Evolutionary conservation across 2,888 invertebrate species (phyloP).

Genomic region (Idaea dimidiata): DNA sequence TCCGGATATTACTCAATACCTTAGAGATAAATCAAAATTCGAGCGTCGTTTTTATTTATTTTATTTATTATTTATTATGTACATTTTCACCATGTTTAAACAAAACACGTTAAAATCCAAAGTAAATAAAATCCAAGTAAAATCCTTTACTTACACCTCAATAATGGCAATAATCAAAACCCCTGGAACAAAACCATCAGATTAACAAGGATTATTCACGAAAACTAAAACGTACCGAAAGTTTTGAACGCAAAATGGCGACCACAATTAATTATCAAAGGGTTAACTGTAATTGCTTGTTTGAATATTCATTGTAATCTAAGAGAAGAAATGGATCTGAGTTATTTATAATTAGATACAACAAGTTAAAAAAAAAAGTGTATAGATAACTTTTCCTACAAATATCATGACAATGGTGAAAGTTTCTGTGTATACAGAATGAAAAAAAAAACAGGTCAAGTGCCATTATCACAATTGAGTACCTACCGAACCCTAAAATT

Average conservation of each 20-base stretch:
- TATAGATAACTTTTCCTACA: no score
- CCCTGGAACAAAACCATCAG: not conserved
- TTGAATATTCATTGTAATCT: not conserved
- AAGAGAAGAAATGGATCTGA: not conserved
- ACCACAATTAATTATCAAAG: slow-evolving; percentile 1
- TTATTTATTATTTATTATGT: no score
- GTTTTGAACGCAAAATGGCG: not conserved
- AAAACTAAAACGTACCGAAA: not conserved
- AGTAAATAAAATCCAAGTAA: not conserved
- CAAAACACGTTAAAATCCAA: not conserved
- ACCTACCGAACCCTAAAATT: no score
- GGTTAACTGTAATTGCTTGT: not conserved
- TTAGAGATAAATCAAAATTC: no score
- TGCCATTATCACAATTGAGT: no score
- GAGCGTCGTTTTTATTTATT: no score
- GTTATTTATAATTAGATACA: not conserved
- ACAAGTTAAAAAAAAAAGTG: not conserved
- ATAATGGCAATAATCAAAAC: not conserved
- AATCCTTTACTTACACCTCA: not conserved
- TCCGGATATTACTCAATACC: no score
- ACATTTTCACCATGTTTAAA: not conserved
- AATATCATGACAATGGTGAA: no score
- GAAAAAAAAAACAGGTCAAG: no score
- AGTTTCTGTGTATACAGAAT: no score
- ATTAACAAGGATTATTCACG: not conserved